Base-by-base conservation (phyloP, 2,888 invertebrate species). In the Dryocosmus kuriphilus region DNA sequence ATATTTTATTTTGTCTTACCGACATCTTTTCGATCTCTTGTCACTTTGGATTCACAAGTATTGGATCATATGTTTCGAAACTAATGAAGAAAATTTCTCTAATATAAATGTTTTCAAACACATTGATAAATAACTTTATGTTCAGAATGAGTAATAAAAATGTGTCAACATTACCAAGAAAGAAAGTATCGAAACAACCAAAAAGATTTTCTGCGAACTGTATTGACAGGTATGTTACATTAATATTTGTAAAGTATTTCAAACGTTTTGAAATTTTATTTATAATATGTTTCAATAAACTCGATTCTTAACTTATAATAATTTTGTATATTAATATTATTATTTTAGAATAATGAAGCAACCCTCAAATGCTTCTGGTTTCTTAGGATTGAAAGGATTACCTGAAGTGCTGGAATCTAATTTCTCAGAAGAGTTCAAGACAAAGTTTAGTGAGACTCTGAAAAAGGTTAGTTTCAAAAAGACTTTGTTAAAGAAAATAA, bases 111-210 rank as follows among this genome's bases (percentile, higher is more conserved):
- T 77, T 82, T 76, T 79, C 83, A 75, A 82, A 83, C 75, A 78
- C 67, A 16, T 74, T 77, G 62, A 81, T 84, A 63, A 82, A 82
- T 77, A 79, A 41, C 62, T 77, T 76, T 38, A 46, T 73, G 27
- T 76, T 74, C 77, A 85, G 67, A 57, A 88, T 88, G 88, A 88
- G 84, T 77, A 82, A 85, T 67, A 78, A 78, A 35, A 77, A 78
- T 61, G 61, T 38, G 19, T 74, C 77, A 22, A 81, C 79, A 19
- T 77, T 81, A 30, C 75, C 78, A 32, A 60, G 80, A 41, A 78
- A 78, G 79, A 82, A 85, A 83, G 6, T 61, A 62, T 51, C 76
- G 74, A 75, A 87, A 84, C 67, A 82, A 78, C 80, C 60, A 51
- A 30, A 74, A 71, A 61, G 82, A 67, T 79, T 82, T 24, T 73